Evolutionary conservation across 2,113 vertebrate genomes (phyloP).

Genomic region (Anhinga anhinga): DNA sequence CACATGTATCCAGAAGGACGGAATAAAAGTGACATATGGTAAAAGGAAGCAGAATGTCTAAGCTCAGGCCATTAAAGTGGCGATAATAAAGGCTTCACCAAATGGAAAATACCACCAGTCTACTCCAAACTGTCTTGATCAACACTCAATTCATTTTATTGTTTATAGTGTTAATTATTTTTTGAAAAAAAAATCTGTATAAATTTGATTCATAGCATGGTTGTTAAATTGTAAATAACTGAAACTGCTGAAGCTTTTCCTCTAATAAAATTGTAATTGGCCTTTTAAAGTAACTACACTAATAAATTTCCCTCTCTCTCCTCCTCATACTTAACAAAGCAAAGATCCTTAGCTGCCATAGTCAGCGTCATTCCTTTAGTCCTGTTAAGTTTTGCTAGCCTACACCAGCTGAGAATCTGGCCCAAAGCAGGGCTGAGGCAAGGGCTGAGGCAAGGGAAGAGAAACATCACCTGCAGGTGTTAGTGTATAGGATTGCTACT

Average conservation of each 20-base stretch:
- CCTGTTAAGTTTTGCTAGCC: background rate
- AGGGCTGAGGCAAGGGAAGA: background rate
- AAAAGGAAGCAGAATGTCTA: conserved; percentile 7
- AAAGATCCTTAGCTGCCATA: background rate
- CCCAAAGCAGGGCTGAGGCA: background rate
- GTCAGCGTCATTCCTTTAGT: background rate
- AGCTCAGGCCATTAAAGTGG: background rate
- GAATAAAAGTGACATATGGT: background rate
- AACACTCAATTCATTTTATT: conserved; percentile 14
- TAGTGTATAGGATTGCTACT: fast-evolving
- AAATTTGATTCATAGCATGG: background rate
- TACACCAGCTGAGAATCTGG: background rate
- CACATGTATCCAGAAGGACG: background rate
- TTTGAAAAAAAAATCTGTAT: background rate
- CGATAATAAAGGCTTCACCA: background rate
- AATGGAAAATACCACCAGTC: background rate
- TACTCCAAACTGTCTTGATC: background rate
- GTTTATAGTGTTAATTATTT: conserved; percentile 25
- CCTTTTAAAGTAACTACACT: conserved; percentile 16
- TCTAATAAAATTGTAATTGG: conserved; percentile 41
- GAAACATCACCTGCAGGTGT: background rate
- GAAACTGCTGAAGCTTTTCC: conserved; percentile 21
- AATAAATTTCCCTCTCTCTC: background rate
- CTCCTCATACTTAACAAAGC: background rate
- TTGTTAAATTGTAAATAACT: conserved; percentile 34